A percentile compares a stretch with the other conserved stretches of the same genome.
phyloP scores from a whole-genome alignment of 2,797 vertebrate genomes.

The Sphenodon punctatus region DNA sequence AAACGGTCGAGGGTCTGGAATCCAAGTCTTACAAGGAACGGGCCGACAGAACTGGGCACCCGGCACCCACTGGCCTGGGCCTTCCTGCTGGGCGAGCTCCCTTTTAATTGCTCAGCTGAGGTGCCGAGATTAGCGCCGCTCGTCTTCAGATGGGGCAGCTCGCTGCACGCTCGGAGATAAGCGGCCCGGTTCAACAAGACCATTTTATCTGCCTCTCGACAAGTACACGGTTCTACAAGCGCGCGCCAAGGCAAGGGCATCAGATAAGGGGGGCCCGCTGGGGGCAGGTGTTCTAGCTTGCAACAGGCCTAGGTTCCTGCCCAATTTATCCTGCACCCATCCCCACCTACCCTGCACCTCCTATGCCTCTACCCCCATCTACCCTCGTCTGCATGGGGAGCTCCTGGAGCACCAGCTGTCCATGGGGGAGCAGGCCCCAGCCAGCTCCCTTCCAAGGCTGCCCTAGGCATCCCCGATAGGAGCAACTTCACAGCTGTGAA shows the following conservation, averaged over 20 bases:
- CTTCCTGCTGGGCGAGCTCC: not conserved
- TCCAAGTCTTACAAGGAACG: no score
- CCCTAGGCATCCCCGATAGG: no score
- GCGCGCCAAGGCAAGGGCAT: no score
- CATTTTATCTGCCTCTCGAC: not conserved
- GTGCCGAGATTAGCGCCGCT: not conserved
- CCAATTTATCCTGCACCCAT: not conserved
- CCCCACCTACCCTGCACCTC: no score
- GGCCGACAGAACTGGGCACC: not conserved
- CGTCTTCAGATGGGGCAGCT: not conserved
- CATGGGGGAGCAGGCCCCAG: no score
- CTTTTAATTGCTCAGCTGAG: not conserved
- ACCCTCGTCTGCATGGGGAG: no score
- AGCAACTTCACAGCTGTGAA: no score
- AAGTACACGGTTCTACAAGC: not conserved
- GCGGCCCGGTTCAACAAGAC: not conserved
- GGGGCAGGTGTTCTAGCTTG: not conserved
- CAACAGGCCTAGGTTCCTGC: not conserved
- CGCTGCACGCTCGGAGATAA: not conserved
- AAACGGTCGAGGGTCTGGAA: no score
- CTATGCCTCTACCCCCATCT: no score
- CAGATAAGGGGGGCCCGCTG: not conserved
- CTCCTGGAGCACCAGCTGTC: no score
- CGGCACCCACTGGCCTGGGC: not conserved
- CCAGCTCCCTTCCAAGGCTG: no score